Evolutionary conservation across 2,113 vertebrate genomes (phyloP).

Genomic region (Eubucco bourcierii): DNA sequence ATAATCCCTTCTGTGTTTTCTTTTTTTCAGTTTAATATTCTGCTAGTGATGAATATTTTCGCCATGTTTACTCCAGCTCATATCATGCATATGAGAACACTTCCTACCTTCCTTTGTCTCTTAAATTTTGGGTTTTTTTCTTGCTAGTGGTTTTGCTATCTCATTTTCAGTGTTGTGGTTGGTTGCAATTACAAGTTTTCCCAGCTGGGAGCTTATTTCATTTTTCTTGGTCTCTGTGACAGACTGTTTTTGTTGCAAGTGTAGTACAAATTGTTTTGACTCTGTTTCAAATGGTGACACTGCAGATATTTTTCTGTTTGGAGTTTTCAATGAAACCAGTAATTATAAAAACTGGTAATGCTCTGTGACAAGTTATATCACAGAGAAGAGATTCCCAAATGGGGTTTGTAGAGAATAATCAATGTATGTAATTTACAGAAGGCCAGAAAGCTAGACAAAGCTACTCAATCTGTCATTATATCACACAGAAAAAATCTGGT

Average conservation of each 20-base stretch:
- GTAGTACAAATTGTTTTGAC: slow-evolving; percentile 63
- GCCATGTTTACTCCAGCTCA: slow-evolving; percentile 63
- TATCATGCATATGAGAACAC: slow-evolving; percentile 56
- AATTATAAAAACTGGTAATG: no score
- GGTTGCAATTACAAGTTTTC: slow-evolving; percentile 77
- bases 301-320: not conserved
- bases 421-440: not conserved
- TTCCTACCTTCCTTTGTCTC: slow-evolving; percentile 63
- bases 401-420: not conserved
- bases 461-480: not conserved
- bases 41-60: slow-evolving; percentile 56
- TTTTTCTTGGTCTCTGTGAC: slow-evolving; percentile 62
- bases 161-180: slow-evolving; percentile 74
- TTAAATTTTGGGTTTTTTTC: slow-evolving; percentile 57
- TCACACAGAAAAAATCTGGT: not conserved
- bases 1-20: slow-evolving; percentile 66
- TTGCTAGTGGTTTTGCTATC: slow-evolving; percentile 73
- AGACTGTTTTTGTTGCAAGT: slow-evolving; percentile 65
- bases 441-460: not conserved
- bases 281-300: slow-evolving; percentile 39
- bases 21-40: slow-evolving; percentile 56
- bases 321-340: not conserved
- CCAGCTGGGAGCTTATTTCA: slow-evolving; percentile 68
- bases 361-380: not conserved
- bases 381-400: not conserved